Conservation (phyloP, 2,797 vertebrate species). For the Kryptopterus vitreolus region DNA sequence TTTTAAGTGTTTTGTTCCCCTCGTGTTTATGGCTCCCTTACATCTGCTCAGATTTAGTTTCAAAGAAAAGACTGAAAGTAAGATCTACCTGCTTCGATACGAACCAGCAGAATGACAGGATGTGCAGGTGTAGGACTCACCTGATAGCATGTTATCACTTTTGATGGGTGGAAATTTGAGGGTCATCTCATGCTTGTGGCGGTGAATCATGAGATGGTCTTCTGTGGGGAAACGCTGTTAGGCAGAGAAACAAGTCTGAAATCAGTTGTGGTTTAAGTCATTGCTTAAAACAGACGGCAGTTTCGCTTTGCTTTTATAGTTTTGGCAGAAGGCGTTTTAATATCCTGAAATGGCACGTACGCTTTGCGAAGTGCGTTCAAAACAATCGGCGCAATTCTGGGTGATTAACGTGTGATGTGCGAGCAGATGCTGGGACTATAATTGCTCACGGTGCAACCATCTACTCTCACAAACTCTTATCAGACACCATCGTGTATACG, state of each 20-base stretch:
- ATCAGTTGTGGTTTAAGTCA: constrained; percentile 22
- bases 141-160: constrained; percentile 98
- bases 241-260: constrained; percentile 39
- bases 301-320: constrained; percentile 15
- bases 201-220: constrained; percentile 99
- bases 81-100: background rate
- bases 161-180: constrained; percentile 99
- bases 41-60: background rate
- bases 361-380: constrained; percentile 6
- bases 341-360: background rate
- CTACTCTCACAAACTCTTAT: constrained; percentile 6
- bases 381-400: background rate
- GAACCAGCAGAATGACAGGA: background rate
- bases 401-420: background rate
- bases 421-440: background rate
- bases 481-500: background rate
- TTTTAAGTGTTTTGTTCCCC: background rate
- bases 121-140: constrained; percentile 70
- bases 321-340: constrained; percentile 13
- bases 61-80: background rate
- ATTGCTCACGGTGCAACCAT: background rate
- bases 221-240: constrained; percentile 95
- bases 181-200: constrained; percentile 99
- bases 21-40: background rate
- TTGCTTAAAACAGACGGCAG: constrained; percentile 17